Percentiles rank a stretch among this genome's conserved stretches.
Evolutionary conservation across 2,888 invertebrate species (phyloP).

Genomic region (Sphaerophoria taeniata): DNA sequence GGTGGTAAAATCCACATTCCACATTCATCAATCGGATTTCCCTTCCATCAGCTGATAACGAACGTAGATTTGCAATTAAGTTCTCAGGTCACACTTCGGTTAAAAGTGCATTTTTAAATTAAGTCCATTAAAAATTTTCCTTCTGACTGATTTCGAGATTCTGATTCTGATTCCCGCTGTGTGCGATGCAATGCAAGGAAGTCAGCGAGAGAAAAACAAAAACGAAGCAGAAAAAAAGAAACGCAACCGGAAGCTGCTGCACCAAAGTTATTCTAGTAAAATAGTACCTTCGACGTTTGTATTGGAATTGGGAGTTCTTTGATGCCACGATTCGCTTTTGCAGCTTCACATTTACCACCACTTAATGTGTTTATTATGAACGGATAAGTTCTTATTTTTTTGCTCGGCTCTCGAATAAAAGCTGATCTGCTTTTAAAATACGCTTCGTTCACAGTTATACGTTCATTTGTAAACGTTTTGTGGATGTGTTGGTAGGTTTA

Average conservation of each 20-base stretch:
- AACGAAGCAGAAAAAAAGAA: neutral
- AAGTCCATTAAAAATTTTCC: constrained; percentile 74
- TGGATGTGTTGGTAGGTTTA: constrained; percentile 3
- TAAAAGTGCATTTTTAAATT: constrained; percentile 72
- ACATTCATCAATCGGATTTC: constrained; percentile 69
- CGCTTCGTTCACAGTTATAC: constrained; percentile 20
- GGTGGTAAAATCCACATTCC: constrained; percentile 32
- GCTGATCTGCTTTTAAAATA: constrained; percentile 52
- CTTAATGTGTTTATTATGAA: constrained; percentile 64
- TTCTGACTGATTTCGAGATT: constrained; percentile 49
- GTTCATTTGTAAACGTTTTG: neutral
- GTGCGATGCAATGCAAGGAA: constrained; percentile 35
- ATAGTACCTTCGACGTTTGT: neutral
- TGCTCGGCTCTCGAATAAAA: constrained; percentile 29
- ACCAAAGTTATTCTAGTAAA: constrained; percentile 42
- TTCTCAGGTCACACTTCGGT: constrained; percentile 71
- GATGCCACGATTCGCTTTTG: constrained; percentile 32
- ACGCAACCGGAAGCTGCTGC: constrained; percentile 24
- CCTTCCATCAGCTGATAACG: constrained; percentile 56
- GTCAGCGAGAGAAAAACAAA: neutral
- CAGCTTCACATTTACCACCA: constrained; percentile 57
- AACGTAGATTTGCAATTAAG: constrained; percentile 72
- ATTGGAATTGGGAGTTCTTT: constrained; percentile 39
- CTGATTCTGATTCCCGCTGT: no score
- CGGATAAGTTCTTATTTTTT: constrained; percentile 31